Base-by-base conservation (phyloP, 2,113 vertebrate genomes). In the Pseudorhombus dupliciocellatus region DNA sequence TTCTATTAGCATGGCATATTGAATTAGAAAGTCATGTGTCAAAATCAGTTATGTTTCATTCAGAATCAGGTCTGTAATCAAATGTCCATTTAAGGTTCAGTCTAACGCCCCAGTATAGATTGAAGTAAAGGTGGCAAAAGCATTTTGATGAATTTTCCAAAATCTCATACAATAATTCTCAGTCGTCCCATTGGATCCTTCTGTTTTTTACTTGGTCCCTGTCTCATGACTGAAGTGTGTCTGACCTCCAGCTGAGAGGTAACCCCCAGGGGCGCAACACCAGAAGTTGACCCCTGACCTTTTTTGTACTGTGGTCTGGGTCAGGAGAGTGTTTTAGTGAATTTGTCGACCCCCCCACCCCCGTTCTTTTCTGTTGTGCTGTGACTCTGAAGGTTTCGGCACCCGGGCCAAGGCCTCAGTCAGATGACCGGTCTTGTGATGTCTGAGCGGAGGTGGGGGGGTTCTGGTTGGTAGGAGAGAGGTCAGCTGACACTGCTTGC, bases 401-500 rank as follows among this genome's bases (percentile, higher is more conserved):
- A 18, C 51, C 48, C 18, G n/a, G 71, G 59, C 57, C 21, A 4
- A 44, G 55, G 28, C 70, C 14, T 25, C 34, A 26, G 67, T 90
- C 91, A 91, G 88, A 87, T 89, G 90, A 91, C 80, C 30, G 3
- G 81, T 90, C 89, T 90, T 89, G 83, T 91, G 91, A 91, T 86
- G 68, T 83, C 80, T 87, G 68, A 69, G 63, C 21, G 30, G 70
- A 67, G 57, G 62, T 28, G n/a, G 67, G 28, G 60, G 56, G 64
- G 24, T 65, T 31, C 61, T 37, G 53, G 53, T 18, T 15, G 53
- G 53, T 2, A 16, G 24, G 53, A 18, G 25, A 4, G 15, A 18
- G 66, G 78, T 89, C 84, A 87, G 86, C 75, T 82, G 85, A 85
- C 50, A 3, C 44, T 28, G 59, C 70, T 85, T 24, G 67, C 52